Base-by-base conservation (phyloP, 2,113 vertebrate species). In the Rhineura floridana region DNA sequence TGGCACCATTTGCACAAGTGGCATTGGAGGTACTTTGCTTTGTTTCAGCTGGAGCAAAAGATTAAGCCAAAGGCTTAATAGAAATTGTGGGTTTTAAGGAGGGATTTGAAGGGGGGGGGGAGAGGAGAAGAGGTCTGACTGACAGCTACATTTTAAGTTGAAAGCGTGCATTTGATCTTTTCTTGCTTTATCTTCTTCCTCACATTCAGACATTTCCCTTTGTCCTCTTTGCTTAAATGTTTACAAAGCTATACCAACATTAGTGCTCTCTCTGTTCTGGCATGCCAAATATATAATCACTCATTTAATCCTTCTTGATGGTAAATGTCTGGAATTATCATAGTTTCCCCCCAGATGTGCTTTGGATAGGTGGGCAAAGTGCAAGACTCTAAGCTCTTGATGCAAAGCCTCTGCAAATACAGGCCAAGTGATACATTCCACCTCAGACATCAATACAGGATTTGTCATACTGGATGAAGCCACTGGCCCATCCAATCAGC, bases 321-420 rank as follows among this genome's bases (percentile, higher is more conserved):
- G 17, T 17, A 15, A 13, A 50, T 2, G 0, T 44, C 36, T 70
- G 10, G 12, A 75, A 63, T 33, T 48, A 69, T 48, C 36, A 72
- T 30, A 62, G 9, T 52, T 69, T 62, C 36, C 2, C 5, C 69
- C 25, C 39, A 63, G 0, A 21, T 30, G 12, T 21, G 39, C 25
- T 23, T 59, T 33, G 25, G 25, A 33, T 78, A 87, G 75, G 52
- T 5, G 6, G 23, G 11, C 52, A 48, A 63, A 82, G 33, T 44
- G n/a, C 5, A 44, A 15, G n/a, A n/a, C 55, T 1, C 48, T 81
- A 59, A 6, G 3, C 59, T 81, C 39, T 2, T 0, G 0, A 85
- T 39, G 48, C 1, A 23, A 69, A 2, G 7, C 5, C 73, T 75
- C 8, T 2, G 0, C 1, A n/a, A 3, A 1, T 23, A 13, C 19